A percentile compares a stretch with the other conserved stretches of the same genome.
phyloP scores from a whole-genome alignment of 2,797 vertebrate species.

The Petrocephalus schoutedeni region DNA sequence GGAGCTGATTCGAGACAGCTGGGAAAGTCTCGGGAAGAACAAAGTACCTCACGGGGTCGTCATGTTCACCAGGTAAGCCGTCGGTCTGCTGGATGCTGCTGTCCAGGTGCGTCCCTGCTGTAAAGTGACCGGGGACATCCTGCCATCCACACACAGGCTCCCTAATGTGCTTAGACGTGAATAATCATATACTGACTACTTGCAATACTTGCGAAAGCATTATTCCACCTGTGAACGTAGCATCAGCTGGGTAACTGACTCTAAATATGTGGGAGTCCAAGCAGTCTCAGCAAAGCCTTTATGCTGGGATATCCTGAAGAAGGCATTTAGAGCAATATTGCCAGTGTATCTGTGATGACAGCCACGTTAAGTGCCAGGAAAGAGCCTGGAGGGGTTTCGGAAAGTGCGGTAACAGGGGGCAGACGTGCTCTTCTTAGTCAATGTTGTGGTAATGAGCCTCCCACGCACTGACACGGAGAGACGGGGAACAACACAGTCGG shows the following conservation, averaged over 20 bases:
- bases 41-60: conserved; percentile 82
- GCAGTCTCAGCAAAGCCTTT: background rate
- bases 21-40: conserved; percentile 78
- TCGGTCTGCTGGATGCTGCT: background rate
- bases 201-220: background rate
- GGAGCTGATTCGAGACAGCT: conserved; percentile 85
- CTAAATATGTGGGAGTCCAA: background rate
- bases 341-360: background rate
- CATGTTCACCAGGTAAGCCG: conserved; percentile 75
- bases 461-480: conserved; percentile 17
- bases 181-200: background rate
- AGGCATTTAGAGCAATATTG: background rate
- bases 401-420: conserved; percentile 19
- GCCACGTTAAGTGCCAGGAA: background rate
- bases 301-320: background rate
- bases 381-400: background rate
- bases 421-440: conserved; percentile 23
- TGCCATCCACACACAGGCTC: background rate
- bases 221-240: background rate
- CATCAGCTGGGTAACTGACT: background rate
- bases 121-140: background rate
- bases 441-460: conserved; percentile 25
- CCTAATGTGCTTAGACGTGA: background rate
- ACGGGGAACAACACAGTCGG: conserved; percentile 33
- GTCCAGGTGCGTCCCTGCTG: background rate